Base-by-base conservation (phyloP, 30 jellyfish, hydroid and myxozoan species). In the Aurelia aurita complex sp. Pacific region DNA sequence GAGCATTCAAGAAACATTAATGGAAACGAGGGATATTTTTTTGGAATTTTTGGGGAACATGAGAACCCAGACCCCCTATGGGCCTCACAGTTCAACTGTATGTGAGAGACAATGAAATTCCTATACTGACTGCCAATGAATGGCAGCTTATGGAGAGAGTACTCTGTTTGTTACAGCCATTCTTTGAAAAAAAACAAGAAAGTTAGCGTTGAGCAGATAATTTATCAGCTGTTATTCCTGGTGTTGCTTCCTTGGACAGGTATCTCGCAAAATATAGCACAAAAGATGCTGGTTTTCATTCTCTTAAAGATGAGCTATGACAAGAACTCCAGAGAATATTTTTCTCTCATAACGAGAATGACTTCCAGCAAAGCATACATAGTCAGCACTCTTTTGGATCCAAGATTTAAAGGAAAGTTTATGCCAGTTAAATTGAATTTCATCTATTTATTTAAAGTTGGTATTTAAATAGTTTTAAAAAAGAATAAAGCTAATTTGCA, bases 71-170 rank as follows among this genome's bases (percentile, higher is more conserved):
- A 23, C 29, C 29, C 29, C 29, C 29, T 23, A 23, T 23, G 29
- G 29, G 29, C 29, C 5, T 80, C 10, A 53, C 80, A 64, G 80
- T 79, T 32, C 89, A 79, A 64, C 89, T 79, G 40, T 79, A 79
- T 79, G 89, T 80, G 12, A 71, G 89, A 32, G 80, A 79, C 80
- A 64, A 79, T 63, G 89, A 79, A 64, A 79, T 79, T 64, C 80
- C 89, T 79, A 79, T 79, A 64, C 72, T 53, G 32, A 79, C 86
- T 3, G 92, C 92, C 73, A 83, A 83, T 64, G 80, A 83, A 35
- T 83, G 92, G 87, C 82, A 83, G 73, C 67, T 83, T 29, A 83
- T 70, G 87, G 92, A 83, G 81, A 83, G 71, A 61, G 77, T 70
- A 18, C 81, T 61, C 72, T 80, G 79, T 64, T 36, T 83, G 61